Evolutionary conservation across 1,140 invertebrate genomes (phyloP).

Genomic region (Coptotermes formosanus): DNA sequence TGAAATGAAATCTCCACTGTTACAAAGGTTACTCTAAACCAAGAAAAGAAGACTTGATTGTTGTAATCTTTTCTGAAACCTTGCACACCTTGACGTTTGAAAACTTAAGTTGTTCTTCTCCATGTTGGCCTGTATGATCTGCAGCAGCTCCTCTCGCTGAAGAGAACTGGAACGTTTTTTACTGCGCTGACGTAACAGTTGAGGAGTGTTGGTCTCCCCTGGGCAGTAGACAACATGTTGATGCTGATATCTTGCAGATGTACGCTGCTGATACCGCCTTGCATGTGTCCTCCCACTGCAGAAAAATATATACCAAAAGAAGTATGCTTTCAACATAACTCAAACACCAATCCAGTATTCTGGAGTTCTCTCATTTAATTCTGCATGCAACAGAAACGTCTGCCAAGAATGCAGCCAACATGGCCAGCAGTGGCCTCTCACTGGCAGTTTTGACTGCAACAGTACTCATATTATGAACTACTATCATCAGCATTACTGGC

Average conservation of each 20-base stretch:
- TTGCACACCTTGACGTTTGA: constrained; percentile 68
- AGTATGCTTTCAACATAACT: too few relatives aligned
- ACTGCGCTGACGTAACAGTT: constrained; percentile 18
- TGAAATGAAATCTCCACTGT: too few relatives aligned
- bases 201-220: background rate
- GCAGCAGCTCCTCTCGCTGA: constrained; percentile 77
- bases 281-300: background rate
- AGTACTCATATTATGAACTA: too few relatives aligned
- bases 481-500: too few relatives aligned
- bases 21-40: too few relatives aligned
- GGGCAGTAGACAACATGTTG: background rate
- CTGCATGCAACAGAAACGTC: too few relatives aligned
- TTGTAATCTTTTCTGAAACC: background rate
- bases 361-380: too few relatives aligned
- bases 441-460: too few relatives aligned
- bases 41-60: background rate
- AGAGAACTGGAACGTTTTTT: constrained; percentile 52
- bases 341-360: too few relatives aligned
- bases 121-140: constrained; percentile 88
- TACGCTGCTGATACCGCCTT: background rate
- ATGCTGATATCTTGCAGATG: background rate
- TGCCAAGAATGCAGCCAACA: too few relatives aligned
- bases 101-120: constrained; percentile 85
- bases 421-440: too few relatives aligned
- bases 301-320: too few relatives aligned